Evolutionary conservation across 2,888 invertebrate species (phyloP), one percentile per base, ranked within the genome.

Genomic region (Xestia c-nigrum): DNA sequence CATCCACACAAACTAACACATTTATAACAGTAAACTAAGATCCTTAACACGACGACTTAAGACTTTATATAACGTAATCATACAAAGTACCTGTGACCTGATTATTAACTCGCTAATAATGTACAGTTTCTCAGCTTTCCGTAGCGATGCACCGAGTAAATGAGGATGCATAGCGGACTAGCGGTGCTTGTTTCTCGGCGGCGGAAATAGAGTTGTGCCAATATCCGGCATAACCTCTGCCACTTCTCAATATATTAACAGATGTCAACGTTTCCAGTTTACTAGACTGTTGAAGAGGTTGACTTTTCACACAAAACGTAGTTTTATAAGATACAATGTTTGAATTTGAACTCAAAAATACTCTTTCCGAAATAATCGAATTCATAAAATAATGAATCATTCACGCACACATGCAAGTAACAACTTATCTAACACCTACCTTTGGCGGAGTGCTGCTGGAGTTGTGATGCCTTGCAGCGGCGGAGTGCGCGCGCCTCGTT

Each of bases 401-500:
- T 52, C 57, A 57, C n/a, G 14, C n/a, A 55, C 24, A 24, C 14
- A 24, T 57, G 57, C 24, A 57, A 59, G 31, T 59, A 19, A 59
- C 16, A 14, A 61, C n/a, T 64, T 14, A 24, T 24, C n/a, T 7
- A 43, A n/a, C 43, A 64, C 91, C 83, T 80, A 96, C 96, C 96
- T 96, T 96, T 43, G 95, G 94, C 4, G 90, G 91, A 0, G 91
- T 90, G 66, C 21, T 84, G 79, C 89, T 86, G 50, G 81, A 69
- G 65, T 67, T 84, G 78, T 94, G 94, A 81, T 95, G 96, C 0
- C 95, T 78, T 40, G 95, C 94, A 77, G 94, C 93, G 76, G 95
- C 95, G 81, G 95, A 95, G 89, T 95, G 96, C 64, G 96, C 95
- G 61, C 96, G 94, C 86, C 97, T 92, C 85, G 97, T 97, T 64